phyloP scores from a whole-genome alignment of 2,888 invertebrate species.

The Sinohyriopsis cumingii region DNA sequence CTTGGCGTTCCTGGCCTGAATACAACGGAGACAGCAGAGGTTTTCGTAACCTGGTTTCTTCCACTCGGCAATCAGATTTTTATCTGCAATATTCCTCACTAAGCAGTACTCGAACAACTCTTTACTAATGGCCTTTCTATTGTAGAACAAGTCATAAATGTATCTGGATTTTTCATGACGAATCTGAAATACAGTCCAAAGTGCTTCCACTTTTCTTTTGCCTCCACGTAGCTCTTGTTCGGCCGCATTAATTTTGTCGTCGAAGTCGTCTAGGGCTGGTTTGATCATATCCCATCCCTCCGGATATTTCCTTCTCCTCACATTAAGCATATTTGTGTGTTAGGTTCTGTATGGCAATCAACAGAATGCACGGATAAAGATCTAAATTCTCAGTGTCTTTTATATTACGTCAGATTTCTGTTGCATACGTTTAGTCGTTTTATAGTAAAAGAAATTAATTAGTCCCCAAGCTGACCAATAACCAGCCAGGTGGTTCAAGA shows the following conservation, averaged over 20 bases:
- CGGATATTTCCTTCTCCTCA: too few relatives aligned
- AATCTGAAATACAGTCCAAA: conserved; percentile 82
- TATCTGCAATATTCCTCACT: conserved; percentile 96
- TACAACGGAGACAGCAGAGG: conserved; percentile 96
- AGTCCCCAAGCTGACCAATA: too few relatives aligned
- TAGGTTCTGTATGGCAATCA: too few relatives aligned
- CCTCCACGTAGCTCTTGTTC: conserved; percentile 99
- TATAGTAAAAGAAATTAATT: too few relatives aligned
- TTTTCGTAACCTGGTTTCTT: conserved; percentile 97
- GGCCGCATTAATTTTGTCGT: conserved; percentile 76
- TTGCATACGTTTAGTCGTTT: too few relatives aligned
- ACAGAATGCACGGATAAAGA: too few relatives aligned
- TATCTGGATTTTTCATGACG: conserved; percentile 98
- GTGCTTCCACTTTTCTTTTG: conserved; percentile 91
- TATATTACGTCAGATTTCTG: too few relatives aligned
- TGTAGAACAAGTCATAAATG: conserved; percentile 95
- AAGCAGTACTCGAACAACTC: conserved; percentile 96
- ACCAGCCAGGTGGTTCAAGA: too few relatives aligned
- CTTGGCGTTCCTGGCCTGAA: conserved; percentile 98
- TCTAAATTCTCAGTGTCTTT: too few relatives aligned
- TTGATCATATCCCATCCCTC: too few relatives aligned
- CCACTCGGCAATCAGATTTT: conserved; percentile 94
- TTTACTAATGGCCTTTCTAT: conserved; percentile 95
- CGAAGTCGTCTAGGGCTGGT: too few relatives aligned
- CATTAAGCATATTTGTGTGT: too few relatives aligned